phyloP scores from a whole-genome alignment of 1,140 invertebrate genomes.

The Metopolophium dirhodum region DNA sequence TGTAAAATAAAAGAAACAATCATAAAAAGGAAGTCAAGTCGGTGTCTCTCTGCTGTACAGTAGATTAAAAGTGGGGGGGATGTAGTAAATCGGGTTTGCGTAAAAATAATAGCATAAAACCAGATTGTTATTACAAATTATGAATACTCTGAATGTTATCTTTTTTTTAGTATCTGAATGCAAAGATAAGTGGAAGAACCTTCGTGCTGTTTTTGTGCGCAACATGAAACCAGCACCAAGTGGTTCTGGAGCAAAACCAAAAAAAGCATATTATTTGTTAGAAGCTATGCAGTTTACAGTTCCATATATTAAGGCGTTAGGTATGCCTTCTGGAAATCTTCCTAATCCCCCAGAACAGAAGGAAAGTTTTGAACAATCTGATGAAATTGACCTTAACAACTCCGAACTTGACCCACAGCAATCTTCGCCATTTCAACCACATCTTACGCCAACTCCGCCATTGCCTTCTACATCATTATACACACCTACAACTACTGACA shows the following conservation, averaged over 20 bases:
- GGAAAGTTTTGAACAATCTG: constrained; percentile 6
- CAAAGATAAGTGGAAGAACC: neutral
- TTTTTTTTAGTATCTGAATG: neutral
- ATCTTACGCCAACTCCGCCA: neutral
- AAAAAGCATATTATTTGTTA: neutral
- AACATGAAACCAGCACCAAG: neutral
- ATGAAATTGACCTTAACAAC: neutral
- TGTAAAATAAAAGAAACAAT: neutral
- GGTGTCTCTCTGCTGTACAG: too few species aligned
- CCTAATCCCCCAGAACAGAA: constrained; percentile 7
- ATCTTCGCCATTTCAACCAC: neutral
- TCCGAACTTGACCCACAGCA: neutral
- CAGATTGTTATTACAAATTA: too few species aligned
- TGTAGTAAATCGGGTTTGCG: too few species aligned
- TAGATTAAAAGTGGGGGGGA: too few species aligned
- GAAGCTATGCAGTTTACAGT: constrained; percentile 19
- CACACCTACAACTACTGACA: neutral
- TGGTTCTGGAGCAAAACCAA: neutral
- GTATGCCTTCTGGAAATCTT: neutral
- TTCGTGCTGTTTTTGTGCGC: constrained; percentile 2
- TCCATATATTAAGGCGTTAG: neutral
- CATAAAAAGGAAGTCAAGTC: too few species aligned
- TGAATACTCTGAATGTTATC: too few species aligned
- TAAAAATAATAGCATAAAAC: too few species aligned
- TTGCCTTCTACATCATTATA: neutral